Base-by-base conservation (phyloP, 35 echinoderm and acorn worm genomes). In the Lytechinus pictus region DNA sequence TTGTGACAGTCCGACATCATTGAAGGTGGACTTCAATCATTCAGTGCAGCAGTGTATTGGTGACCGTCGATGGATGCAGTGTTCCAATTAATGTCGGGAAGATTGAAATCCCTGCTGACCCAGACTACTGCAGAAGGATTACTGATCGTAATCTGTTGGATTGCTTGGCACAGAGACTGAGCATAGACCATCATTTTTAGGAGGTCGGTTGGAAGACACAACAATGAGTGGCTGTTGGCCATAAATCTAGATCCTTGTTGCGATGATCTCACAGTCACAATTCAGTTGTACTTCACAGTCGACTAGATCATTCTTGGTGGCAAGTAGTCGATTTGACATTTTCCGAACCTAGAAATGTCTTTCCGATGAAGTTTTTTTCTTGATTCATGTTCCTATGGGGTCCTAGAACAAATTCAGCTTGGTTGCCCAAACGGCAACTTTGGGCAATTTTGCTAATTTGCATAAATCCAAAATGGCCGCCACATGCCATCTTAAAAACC, bases 61-160 rank as follows among this genome's bases (percentile, higher is more conserved):
- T 94, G 92, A 89, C 96, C 93, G 16, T 19, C 94, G 10, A 94
- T 89, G 7, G 96, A 24, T 3, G 57, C 71, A 9, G 51, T 94
- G 8, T 53, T n/a, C 96, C 72, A 96, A 57, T 94, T 53, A 1
- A 96, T 94, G 53, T 94, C 96, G 10, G 96, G 92, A 24, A 96
- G 86, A 10, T 96, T 96, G 9, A 96, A 89, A 55, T 96, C 96
- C 16, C 96, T 86, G 86, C 96, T 94, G 52, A 96, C 16, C 96
- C 96, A 94, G 13, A 96, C 10, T 54, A 86, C 94, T 10, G 96
- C 92, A 96, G 92, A 94, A 8, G 92, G 93, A 91, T 89, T 94
- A 6, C 55, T 94, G 86, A 54, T 4, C 3, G 9, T 86, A 27
- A 89, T n/a, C 7, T 86, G n/a, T 53, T n/a, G 89, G 9, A 92